Base-by-base conservation (phyloP, 2,888 invertebrate genomes). In the Mythimna ferrago region DNA sequence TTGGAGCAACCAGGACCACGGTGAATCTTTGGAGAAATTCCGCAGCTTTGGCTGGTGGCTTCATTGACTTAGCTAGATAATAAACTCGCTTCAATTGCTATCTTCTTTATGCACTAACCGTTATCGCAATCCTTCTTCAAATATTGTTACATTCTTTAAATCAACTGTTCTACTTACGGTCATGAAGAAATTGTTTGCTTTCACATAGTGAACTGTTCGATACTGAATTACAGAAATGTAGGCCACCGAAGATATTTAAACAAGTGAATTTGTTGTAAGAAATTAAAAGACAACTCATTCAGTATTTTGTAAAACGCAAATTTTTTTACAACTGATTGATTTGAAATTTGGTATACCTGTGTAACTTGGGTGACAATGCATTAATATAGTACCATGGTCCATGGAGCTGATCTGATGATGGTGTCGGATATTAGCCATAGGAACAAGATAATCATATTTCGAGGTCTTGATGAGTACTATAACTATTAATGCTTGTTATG, bases 131-230 rank as follows among this genome's bases (percentile, higher is more conserved):
- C 6, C 9, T 14, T 71, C 44, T 72, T 75, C n/a, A 81, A 78
- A 81, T 70, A 81, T 81, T 75, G 48, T 64, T 57, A 71, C 21
- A 69, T 70, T 81, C 66, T 67, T 70, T 60, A 71, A 57, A 66
- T 71, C 56, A 64, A 66, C 66, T 78, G 74, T 69, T 66, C 74
- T 60, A 81, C 63, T 78, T 71, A 70, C 56, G 48, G 44, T 6
- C 58, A 56, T 78, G 78, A 78, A 66, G 81, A 78, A 77, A 80
- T 73, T 73, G 73, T 78, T 81, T 78, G 54, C 60, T 56, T 67
- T 68, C n/a, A 65, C 67, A 61, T 26, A 62, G 65, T 73, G 56
- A 66, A 70, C 56, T 73, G 57, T 71, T 69, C 67, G 58, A 67
- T 74, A 71, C 19, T 56, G 26, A 67, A 65, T 71, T 69, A 62